Base-by-base conservation (phyloP, 37 sponge, comb jelly and placozoan species). In the Oopsacas minuta region DNA sequence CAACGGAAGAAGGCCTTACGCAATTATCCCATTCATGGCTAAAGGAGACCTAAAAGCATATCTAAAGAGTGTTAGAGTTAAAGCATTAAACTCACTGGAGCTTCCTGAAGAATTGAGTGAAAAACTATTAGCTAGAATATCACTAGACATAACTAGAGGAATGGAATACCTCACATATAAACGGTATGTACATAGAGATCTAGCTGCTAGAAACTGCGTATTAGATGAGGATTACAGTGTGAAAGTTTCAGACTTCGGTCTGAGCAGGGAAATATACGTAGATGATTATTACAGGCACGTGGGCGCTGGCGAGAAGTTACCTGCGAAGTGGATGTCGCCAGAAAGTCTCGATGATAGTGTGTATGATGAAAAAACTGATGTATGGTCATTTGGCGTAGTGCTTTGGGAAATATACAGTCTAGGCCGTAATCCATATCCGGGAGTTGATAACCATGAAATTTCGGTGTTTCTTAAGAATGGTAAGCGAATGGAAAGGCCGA, bases 381-480 rank as follows among this genome's bases (percentile, higher is more conserved):
- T 61, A 32, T 61, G 75, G 75, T 61, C 75, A 34, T 61, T 61
- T 34, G 75, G 75, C 28, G 75, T 61, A n/a, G 28, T 34, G 22
- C 75, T 61, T 32, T 61, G 75, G 75, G 75, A 61, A 61, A 34
- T 61, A n/a, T 61, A 61, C 75, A 61, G 75, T 61, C 28, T 61
- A n/a, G 75, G 75, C 1, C 20, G 75, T 10, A 61, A 61, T 34
- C 75, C 75, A 3, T 61, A 61, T 12, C 75, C 75, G 22, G 75
- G 75, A 20, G 75, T 61, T 61, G 75, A 34, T 10, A 61, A 61
- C 28, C 22, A 34, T 34, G 75, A 61, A n/a, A 61, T 61, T 25
- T 12, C 28, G 20, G 7, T 7, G 7, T 61, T 61, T 34, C 30
- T 61, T 10, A 34, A 61, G 7, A 34, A n/a, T 32, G 75, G 75